phyloP scores from a whole-genome alignment of 2,797 vertebrate genomes.

The Sebastes oblongus region DNA sequence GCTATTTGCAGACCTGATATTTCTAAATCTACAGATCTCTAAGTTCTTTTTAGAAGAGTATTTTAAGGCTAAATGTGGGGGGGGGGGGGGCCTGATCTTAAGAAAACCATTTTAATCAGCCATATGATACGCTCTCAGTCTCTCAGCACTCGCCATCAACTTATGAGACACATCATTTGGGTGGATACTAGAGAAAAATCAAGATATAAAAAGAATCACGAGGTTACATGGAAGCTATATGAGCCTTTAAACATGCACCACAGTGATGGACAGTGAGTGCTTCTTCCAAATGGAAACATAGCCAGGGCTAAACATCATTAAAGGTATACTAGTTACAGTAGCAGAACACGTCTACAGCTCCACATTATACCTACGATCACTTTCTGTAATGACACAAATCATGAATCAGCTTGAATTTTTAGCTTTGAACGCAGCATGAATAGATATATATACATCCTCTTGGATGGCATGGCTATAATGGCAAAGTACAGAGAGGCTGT shows the following conservation, averaged over 20 bases:
- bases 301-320: neutral
- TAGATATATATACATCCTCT: neutral
- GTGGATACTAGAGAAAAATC: constrained; percentile 54
- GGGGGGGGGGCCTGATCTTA: constrained; percentile 15
- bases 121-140: constrained; percentile 25
- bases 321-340: neutral
- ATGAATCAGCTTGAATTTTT: neutral
- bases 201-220: constrained; percentile 57
- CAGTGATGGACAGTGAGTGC: neutral
- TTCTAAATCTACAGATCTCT: neutral
- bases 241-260: constrained; percentile 21
- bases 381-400: neutral
- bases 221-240: constrained; percentile 29
- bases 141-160: constrained; percentile 27
- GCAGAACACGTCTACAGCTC: neutral
- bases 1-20: neutral
- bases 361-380: neutral
- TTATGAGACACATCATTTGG: constrained; percentile 48
- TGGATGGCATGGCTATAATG: neutral
- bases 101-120: constrained; percentile 38
- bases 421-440: neutral
- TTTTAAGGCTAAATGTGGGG: constrained; percentile 1
- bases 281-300: neutral
- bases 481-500: neutral
- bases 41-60: constrained; percentile 30